Percentiles rank a stretch among this genome's conserved stretches.
These are phyloP conservation scores for Eurytoma californica DNA, from an alignment of 2,888 invertebrate genomes.

Conservation along the genomic window DNA sequence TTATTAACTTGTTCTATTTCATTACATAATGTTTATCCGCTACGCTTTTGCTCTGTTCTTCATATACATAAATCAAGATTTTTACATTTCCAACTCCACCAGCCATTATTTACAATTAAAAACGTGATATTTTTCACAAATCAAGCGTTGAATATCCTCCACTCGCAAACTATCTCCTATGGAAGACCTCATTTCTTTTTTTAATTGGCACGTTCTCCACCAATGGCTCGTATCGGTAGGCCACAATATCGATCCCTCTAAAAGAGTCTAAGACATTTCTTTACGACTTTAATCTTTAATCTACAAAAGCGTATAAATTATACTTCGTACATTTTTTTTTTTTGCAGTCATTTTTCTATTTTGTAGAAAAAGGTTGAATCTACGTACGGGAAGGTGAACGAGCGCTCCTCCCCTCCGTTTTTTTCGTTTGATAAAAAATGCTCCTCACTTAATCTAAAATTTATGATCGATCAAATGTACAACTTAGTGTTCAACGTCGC, in stretches of 20 bases:
- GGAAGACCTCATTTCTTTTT: constrained; percentile 65
- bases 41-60: constrained; percentile 40
- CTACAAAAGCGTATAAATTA: constrained; percentile 56
- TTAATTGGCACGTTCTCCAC: constrained; percentile 60
- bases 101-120: constrained; percentile 44
- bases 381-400: too few relatives aligned
- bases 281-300: constrained; percentile 40
- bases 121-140: constrained; percentile 20
- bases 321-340: constrained; percentile 54
- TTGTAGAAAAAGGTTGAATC: background rate
- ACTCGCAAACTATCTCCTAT: constrained; percentile 58
- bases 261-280: constrained; percentile 12
- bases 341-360: constrained; percentile 18
- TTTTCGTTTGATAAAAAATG: constrained; percentile 45
- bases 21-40: constrained; percentile 59
- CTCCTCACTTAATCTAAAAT: constrained; percentile 41
- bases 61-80: constrained; percentile 38
- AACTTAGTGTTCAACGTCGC: constrained; percentile 63
- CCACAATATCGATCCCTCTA: constrained; percentile 56
- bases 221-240: constrained; percentile 59
- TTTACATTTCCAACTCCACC: constrained; percentile 23
- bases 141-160: constrained; percentile 56
- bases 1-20: constrained; percentile 63
- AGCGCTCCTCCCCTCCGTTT: background rate
- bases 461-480: constrained; percentile 53